A percentile compares a stretch with the other conserved stretches of the same genome.
Conservation (phyloP, 2,113 vertebrate species). For the Onychostoma macrolepis region DNA sequence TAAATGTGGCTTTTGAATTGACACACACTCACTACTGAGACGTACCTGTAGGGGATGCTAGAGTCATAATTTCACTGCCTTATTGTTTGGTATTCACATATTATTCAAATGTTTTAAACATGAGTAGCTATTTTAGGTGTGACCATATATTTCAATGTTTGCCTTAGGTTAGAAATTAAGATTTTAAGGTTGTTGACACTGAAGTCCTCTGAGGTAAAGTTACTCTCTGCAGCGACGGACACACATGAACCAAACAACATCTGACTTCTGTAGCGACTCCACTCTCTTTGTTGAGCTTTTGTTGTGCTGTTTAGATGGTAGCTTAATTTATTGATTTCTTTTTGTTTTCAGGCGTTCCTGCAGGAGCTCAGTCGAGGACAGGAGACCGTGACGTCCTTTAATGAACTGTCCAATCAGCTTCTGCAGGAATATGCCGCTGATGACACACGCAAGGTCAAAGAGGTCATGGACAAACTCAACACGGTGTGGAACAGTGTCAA, state of each 20-base stretch:
- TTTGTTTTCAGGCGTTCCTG: constrained; percentile 69
- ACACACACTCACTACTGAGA: constrained; percentile 28
- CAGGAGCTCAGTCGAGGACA: constrained; percentile 88
- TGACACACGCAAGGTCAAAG: constrained; percentile 91
- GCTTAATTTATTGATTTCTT: not conserved
- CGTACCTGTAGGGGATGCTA: constrained; percentile 72
- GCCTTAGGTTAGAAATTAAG: not conserved
- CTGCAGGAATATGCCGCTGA: constrained; percentile 86
- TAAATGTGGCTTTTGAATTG: not conserved
- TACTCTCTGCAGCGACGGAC: accelerated
- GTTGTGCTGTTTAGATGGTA: not conserved
- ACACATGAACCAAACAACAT: not conserved
- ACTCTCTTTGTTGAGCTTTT: not conserved
- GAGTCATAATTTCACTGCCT: constrained; percentile 52
- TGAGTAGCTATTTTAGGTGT: not conserved
- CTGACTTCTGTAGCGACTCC: not conserved
- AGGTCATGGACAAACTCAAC: constrained; percentile 85
- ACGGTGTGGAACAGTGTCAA: constrained; percentile 86
- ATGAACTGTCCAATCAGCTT: constrained; percentile 89
- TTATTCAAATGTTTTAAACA: not conserved
- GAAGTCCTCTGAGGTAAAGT: not conserved
- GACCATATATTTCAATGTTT: not conserved
- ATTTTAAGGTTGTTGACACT: not conserved
- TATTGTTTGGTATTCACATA: not conserved
- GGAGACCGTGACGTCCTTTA: constrained; percentile 79